Percentiles rank a stretch among this genome's conserved stretches.
These are phyloP conservation scores for human DNA, from an alignment of 2,113 vertebrate species.

Conservation along the genomic window DNA sequence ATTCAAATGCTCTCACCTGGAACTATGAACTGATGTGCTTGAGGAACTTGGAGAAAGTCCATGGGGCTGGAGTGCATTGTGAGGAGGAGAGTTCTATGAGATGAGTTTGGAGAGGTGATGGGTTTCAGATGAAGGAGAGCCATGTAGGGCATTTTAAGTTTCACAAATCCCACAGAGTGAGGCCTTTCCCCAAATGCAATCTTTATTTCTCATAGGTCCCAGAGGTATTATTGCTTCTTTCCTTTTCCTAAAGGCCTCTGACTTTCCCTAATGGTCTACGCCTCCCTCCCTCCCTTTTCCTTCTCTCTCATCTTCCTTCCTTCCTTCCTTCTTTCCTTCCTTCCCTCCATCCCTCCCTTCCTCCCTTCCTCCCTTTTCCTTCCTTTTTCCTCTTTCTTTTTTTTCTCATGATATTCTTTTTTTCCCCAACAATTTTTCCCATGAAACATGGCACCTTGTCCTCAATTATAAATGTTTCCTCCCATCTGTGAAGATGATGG, in stretches of 20 bases:
- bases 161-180: neutral
- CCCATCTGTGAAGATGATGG: neutral
- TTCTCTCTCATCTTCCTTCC: too few species aligned
- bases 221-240: neutral
- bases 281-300: too few species aligned
- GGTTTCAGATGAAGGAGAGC: rapidly evolving
- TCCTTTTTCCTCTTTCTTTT: neutral
- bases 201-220: neutral
- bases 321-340: too few species aligned
- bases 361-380: neutral
- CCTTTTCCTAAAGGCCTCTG: neutral
- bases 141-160: neutral
- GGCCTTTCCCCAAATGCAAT: rapidly evolving
- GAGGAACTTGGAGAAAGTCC: neutral
- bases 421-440: neutral
- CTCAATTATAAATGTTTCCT: neutral
- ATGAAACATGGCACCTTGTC: neutral
- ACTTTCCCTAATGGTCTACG: neutral
- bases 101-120: too few species aligned
- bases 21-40: neutral
- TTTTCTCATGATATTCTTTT: rapidly evolving
- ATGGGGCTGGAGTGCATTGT: too few species aligned
- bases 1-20: neutral
- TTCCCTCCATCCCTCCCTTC: too few species aligned
- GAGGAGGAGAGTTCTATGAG: neutral